phyloP scores from a whole-genome alignment of 2,797 vertebrate species.

The Ctenochaetus hawaiiensis region DNA sequence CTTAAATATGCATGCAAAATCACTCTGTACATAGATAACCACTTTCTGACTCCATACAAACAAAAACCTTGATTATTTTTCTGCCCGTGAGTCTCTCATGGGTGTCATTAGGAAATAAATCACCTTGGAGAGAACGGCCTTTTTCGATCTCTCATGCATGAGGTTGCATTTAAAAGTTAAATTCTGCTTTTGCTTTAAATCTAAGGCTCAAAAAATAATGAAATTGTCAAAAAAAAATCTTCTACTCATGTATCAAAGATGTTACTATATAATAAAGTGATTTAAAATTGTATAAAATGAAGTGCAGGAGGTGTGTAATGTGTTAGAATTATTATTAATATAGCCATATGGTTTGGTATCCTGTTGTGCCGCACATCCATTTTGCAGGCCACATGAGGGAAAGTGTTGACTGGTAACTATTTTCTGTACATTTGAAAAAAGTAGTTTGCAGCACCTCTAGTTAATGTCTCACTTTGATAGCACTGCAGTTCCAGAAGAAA shows the following conservation, averaged over 20 bases:
- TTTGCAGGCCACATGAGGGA: neutral
- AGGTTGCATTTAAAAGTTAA: neutral
- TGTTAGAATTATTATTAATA: constrained; percentile 7
- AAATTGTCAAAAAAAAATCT: neutral
- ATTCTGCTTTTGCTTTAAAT: constrained; percentile 5
- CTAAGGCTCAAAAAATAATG: neutral
- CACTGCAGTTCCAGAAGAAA: constrained; percentile 6
- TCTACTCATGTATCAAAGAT: neutral
- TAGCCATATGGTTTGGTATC: neutral
- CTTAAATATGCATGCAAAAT: constrained; percentile 32
- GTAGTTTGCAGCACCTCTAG: constrained; percentile 5
- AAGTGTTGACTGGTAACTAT: constrained; percentile 35
- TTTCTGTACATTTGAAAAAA: neutral
- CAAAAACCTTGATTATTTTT: constrained; percentile 44
- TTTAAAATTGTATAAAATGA: neutral
- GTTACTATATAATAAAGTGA: neutral
- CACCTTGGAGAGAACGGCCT: constrained; percentile 24
- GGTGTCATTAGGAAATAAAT: constrained; percentile 51
- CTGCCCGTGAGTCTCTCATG: constrained; percentile 22
- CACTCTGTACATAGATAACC: constrained; percentile 10
- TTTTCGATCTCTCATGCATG: neutral
- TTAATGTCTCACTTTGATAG: constrained; percentile 12
- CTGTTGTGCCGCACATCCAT: neutral
- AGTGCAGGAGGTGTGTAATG: neutral
- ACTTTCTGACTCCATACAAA: neutral